Evolutionary conservation across 1,140 invertebrate species (phyloP), one percentile per base, ranked within the genome.

Genomic region (Caerostris extrusa): DNA sequence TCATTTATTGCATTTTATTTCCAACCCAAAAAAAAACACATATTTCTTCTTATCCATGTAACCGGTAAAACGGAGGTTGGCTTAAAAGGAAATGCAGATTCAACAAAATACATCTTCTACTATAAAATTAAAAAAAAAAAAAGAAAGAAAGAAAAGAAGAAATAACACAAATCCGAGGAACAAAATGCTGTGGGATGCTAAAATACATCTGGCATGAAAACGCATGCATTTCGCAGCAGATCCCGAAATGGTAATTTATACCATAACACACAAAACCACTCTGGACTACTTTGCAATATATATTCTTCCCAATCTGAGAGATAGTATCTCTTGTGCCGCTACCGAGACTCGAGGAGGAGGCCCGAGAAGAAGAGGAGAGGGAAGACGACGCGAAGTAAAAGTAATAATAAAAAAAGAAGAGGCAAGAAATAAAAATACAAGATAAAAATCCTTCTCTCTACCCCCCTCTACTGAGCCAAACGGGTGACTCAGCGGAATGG

Each of bases 401-500:
- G 67, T 58, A 71, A 71, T 64, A 71, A 77, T 71, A 90, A 57
- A 77, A 82, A n/a, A 34, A 17, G n/a, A 19, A 88, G 19, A 61
- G 50, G 77, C 17, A 50, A 61, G 57, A 12, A 91, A 91, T 53
- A 19, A 91, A 90, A 91, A 71, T 55, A 77, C 53, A 77, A 77
- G 69, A 56, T 56, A 91, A 91, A 91, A 91, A 50, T 61, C 34
- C 34, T 34, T 34, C 34, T 34, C 34, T 34, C 0, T 2, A 34
- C 34, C 34, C 34, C 57, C 64, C 55, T 57, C 64, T 90, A 58
- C 19, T 58, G 88, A 90, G 69, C 50, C 77, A 71, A 82, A 58
- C 71, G 90, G 90, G 90, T 91, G 90, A 91, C n/a, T 91, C 90
- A 91, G 90, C 90, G 53, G 81, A 92, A 85, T 85, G 77, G 90